These are phyloP conservation scores for Hyposoter didymator DNA, from an alignment of 2,888 invertebrate genomes.

Conservation along the genomic window DNA sequence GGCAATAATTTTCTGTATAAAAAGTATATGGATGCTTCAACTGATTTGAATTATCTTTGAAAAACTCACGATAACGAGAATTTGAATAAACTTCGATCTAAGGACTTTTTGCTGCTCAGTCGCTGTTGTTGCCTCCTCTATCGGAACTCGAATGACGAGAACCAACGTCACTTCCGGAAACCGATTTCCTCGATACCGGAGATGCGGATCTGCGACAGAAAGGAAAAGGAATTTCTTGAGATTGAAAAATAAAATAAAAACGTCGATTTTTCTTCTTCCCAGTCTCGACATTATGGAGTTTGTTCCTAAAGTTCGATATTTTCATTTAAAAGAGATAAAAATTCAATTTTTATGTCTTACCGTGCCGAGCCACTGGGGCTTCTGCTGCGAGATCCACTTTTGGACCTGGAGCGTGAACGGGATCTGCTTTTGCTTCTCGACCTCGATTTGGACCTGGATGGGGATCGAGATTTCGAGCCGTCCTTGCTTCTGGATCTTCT, in stretches of 20 bases:
- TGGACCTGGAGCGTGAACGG: constrained; percentile 78
- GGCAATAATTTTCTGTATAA: constrained; percentile 52
- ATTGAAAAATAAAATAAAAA: not conserved
- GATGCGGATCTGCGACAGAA: constrained; percentile 82
- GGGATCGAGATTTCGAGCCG: constrained; percentile 63
- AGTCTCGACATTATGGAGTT: not conserved
- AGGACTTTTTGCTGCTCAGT: constrained; percentile 35
- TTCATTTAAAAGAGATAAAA: not conserved
- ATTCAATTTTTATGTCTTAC: constrained; percentile 64
- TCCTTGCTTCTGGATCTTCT: constrained; percentile 73
- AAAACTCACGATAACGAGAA: constrained; percentile 34
- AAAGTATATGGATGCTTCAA: constrained; percentile 55
- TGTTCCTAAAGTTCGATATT: not conserved
- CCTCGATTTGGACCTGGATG: constrained; percentile 74
- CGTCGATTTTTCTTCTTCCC: no score
- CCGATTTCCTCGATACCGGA: constrained; percentile 87
- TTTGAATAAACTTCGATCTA: constrained; percentile 1
- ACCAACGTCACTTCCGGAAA: constrained; percentile 86
- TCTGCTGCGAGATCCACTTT: constrained; percentile 75
- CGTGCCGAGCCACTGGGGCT: constrained; percentile 80
- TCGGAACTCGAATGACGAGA: constrained; percentile 77
- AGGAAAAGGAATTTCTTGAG: not conserved
- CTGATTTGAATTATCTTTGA: constrained; percentile 3
- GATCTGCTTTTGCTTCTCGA: constrained; percentile 75
- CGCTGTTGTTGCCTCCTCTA: constrained; percentile 63